Percentiles rank a stretch among this genome's conserved stretches.
Conservation (phyloP, 1,140 invertebrate genomes). For the Heliconius melpomene region DNA sequence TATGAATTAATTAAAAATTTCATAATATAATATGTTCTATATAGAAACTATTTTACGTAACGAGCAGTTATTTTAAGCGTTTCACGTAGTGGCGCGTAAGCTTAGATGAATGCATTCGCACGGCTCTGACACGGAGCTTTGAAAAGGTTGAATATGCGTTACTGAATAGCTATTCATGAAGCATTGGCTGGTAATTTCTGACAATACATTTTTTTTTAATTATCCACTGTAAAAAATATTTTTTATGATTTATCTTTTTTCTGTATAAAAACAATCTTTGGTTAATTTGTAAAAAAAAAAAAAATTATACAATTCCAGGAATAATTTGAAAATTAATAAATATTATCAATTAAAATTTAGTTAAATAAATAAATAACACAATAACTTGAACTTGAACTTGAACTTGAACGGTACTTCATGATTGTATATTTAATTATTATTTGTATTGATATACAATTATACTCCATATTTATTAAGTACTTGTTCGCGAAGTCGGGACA, state of each 20-base stretch:
- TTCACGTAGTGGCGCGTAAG: slow-evolving; percentile 22
- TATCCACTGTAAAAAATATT: background rate
- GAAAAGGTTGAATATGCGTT: slow-evolving; percentile 22
- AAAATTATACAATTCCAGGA: too few relatives aligned
- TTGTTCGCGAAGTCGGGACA: background rate
- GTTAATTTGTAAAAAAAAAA: too few relatives aligned
- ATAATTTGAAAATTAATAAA: background rate
- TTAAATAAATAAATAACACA: background rate
- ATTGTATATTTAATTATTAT: background rate
- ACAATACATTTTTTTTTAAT: background rate
- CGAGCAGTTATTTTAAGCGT: slow-evolving; percentile 1
- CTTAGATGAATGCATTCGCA: slow-evolving; percentile 34
- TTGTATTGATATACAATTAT: background rate
- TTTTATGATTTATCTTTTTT: too few relatives aligned
- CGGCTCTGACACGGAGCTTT: slow-evolving; percentile 26
- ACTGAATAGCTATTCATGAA: slow-evolving; percentile 30
- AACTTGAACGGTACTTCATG: background rate
- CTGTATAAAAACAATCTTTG: too few relatives aligned
- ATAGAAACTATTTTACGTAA: background rate
- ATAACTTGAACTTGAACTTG: slow-evolving; percentile 1
- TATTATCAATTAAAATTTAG: background rate
- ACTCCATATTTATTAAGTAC: background rate
- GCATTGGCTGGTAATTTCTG: background rate
- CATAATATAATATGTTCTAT: background rate
- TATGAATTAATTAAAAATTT: background rate